phyloP scores from a whole-genome alignment of 2,888 invertebrate species.

The Orchesellides sinensis region DNA sequence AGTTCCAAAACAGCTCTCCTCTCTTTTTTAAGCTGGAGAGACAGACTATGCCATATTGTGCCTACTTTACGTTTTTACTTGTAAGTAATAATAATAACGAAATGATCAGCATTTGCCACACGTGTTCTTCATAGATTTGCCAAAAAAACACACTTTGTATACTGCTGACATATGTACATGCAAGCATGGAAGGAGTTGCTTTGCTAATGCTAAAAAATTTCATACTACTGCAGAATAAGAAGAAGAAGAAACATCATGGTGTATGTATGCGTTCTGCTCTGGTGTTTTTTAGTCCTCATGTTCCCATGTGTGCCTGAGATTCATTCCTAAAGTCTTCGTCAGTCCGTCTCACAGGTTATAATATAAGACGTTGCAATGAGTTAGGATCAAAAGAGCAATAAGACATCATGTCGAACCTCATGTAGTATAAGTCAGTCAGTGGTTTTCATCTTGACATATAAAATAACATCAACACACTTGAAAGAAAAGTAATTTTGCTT shows the following conservation, averaged over 20 bases:
- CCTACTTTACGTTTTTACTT: too few species aligned
- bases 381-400: conserved; percentile 48
- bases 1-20: too few species aligned
- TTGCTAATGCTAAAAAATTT: too few species aligned
- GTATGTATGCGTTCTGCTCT: too few species aligned
- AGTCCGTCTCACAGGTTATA: too few species aligned
- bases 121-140: conserved; percentile 44
- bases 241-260: too few species aligned
- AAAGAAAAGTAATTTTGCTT: too few species aligned
- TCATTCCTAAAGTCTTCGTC: not conserved
- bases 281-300: too few species aligned
- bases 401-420: conserved; percentile 58
- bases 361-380: conserved; percentile 51
- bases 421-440: conserved; percentile 54
- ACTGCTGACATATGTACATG: not conserved
- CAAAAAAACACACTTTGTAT: conserved; percentile 2
- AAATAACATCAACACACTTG: too few species aligned
- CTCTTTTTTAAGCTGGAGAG: too few species aligned
- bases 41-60: not conserved
- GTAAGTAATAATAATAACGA: conserved; percentile 7
- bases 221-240: too few species aligned
- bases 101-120: conserved; percentile 58
- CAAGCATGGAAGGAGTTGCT: not conserved
- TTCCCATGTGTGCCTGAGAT: too few species aligned
- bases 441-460: not conserved